Evolutionary conservation across 2,888 invertebrate species (phyloP), one percentile per base, ranked within the genome.

Genomic region (Diogma glabrata): DNA sequence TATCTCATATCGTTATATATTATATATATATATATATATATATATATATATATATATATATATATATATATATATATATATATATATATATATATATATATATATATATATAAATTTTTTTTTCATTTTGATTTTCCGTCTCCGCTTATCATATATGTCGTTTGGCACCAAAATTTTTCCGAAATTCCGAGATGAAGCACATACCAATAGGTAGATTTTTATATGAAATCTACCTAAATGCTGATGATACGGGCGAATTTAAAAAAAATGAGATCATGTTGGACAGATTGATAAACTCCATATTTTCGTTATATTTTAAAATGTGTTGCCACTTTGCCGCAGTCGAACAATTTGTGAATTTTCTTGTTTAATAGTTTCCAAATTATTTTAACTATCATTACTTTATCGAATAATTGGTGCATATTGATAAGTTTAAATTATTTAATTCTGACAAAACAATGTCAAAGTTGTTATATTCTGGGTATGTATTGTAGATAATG

Each of bases 271-370:
- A 36, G 16, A 7, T 36, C n/a, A 36, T 36, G 36, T 36, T 36
- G 36, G 16, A 36, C 36, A 12, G n/a, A 16, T 33, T 33, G 36
- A 36, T 36, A 8, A 36, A 7, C n/a, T 36, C n/a, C 36, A 36
- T 36, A 36, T 12, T 36, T 36, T 36, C n/a, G n/a, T 36, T 36
- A 36, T 16, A 36, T 36, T 36, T 36, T 9, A 36, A 36, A 36
- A 36, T 8, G 8, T 7, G 8, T 36, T 36, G 36, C 36, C 36
- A 36, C 36, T 12, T 36, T 36, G 7, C 36, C 36, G 36, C 1
- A 12, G 36, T 36, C 36, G 10, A 36, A 36, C 8, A 12, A 12
- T 36, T 36, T 36, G 7, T 36, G 7, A 36, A 36, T 10, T 36
- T 16, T 36, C 14, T 36, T 36, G 36, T 12, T n/a, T 28, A 28